Conservation (phyloP, 2,888 invertebrate genomes). For the Acleris laterana region DNA sequence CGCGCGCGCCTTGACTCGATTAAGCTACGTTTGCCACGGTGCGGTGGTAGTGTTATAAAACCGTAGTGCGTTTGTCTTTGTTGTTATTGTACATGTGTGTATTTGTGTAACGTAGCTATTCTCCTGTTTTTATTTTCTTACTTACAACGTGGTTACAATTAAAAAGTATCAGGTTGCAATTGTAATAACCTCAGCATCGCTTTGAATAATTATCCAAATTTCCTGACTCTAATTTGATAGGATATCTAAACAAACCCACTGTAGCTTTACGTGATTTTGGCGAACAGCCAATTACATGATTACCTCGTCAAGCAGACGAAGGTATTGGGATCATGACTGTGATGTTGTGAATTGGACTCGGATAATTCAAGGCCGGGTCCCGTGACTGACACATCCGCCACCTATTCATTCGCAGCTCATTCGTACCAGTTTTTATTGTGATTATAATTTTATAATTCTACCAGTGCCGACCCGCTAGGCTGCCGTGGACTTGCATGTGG, state of each 20-base stretch:
- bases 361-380: conserved; percentile 73
- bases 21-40: background rate
- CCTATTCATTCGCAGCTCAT: conserved; percentile 24
- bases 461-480: too few species aligned
- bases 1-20: background rate
- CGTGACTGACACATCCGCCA: conserved; percentile 70
- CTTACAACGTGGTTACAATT: too few species aligned
- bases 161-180: too few species aligned
- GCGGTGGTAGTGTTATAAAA: too few species aligned
- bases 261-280: conserved; percentile 6
- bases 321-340: conserved; percentile 46
- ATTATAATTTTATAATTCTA: background rate
- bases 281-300: conserved; percentile 30
- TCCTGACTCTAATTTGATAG: too few species aligned
- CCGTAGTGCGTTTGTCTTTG: too few species aligned
- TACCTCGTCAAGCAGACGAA: conserved; percentile 51
- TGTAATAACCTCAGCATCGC: too few species aligned
- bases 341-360: conserved; percentile 66
- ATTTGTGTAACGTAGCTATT: too few species aligned
- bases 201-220: background rate
- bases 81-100: too few species aligned
- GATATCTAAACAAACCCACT: conserved; percentile 1
- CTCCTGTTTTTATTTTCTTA: too few species aligned
- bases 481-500: too few species aligned
- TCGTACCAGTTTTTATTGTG: conserved; percentile 8